Base-by-base conservation (phyloP, 2,797 vertebrate genomes). In the Thunnus albacares region DNA sequence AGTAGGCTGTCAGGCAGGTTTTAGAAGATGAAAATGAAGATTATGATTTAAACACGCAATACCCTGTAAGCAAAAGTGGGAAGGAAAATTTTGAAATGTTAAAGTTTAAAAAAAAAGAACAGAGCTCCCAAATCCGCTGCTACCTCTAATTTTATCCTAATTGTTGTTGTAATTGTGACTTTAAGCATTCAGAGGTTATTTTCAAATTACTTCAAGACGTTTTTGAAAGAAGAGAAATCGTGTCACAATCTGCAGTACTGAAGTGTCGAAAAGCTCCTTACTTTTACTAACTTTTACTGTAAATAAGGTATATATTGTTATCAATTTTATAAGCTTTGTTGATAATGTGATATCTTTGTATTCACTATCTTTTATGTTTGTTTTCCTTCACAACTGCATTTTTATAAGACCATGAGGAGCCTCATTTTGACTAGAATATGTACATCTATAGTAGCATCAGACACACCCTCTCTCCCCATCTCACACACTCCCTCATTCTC, bases 61-160 rank as follows among this genome's bases (percentile, higher is more conserved):
- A 92, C 82, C 88, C 88, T 58, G 74, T 83, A 53, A 87, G 86
- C 75, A 89, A 86, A 83, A 86, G 80, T 61, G 64, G 77, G 90
- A 94, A 94, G 89, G 92, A 92, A 93, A 87, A 85, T 88, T 79
- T 69, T 71, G 73, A 94, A 86, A 85, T 55, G 63, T 70, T 83
- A 20, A 81, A 88, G 73, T 87, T 61, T 87, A 71, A 75, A 62
- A 43, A 67, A 67, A 70, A 68, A 80, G 71, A 84, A 93, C 89
- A 84, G 89, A 94, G 94, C 95, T 96, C 92, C 95, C 94, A 93
- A 96, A 97, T 98, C 97, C 94, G 97, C 97, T 98, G 97, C 98
- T 99, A 99, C 98, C 98, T 99, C 98, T 97, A 96, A 96, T 97
- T 94, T 96, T 94, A 94, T 92, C 90, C 81, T 92, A 91, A 93